These are phyloP conservation scores for Tipula confusa DNA, from an alignment of 2,888 invertebrate genomes.

Conservation along the genomic window DNA sequence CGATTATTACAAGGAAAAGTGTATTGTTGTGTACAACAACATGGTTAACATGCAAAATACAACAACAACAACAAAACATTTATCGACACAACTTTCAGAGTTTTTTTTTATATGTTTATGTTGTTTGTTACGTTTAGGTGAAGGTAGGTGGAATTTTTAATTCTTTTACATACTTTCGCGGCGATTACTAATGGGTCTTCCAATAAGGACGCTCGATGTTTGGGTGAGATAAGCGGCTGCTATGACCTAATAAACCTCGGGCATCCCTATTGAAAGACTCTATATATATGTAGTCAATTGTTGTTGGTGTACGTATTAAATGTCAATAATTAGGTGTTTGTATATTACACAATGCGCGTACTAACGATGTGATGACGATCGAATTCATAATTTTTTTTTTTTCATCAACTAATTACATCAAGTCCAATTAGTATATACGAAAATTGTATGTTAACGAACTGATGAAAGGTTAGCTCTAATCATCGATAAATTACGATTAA, in stretches of 20 bases:
- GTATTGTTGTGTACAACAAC: not conserved
- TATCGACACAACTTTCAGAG: not conserved
- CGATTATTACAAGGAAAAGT: not conserved
- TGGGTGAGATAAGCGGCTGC: no score
- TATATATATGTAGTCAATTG: no score
- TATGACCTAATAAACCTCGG: no score
- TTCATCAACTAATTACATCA: not conserved
- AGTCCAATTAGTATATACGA: not conserved
- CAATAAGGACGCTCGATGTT: no score
- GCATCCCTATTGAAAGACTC: no score
- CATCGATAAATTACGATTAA: not conserved
- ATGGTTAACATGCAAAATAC: not conserved
- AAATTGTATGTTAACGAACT: not conserved
- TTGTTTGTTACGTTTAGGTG: not conserved
- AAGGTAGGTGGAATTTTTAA: not conserved
- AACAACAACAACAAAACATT: not conserved
- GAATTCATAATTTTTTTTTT: not conserved
- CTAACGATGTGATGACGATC: not conserved
- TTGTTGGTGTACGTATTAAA: not conserved
- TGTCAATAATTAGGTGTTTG: slow-evolving; percentile 12
- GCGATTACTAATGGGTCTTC: no score
- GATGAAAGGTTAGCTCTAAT: not conserved
- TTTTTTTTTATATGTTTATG: no score
- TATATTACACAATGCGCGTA: not conserved
- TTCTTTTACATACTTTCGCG: not conserved